phyloP scores from a whole-genome alignment of 2,797 vertebrate genomes.

The Valencia hispanica region DNA sequence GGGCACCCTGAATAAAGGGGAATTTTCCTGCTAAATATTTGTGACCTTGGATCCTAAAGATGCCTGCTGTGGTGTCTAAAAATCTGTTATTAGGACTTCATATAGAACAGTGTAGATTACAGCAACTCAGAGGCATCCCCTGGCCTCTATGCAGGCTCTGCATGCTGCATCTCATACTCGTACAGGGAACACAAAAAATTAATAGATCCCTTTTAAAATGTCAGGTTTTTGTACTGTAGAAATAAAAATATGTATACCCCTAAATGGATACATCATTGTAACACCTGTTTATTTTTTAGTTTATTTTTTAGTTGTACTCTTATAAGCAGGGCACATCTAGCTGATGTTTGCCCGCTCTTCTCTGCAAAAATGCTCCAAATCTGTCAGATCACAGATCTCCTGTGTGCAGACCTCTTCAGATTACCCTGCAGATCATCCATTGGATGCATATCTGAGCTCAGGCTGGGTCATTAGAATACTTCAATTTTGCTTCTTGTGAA shows the following conservation, averaged over 20 bases:
- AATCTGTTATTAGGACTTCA: not conserved
- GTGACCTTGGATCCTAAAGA: not conserved
- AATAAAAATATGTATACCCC: not conserved
- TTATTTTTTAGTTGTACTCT: too few species aligned
- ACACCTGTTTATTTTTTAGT: not conserved
- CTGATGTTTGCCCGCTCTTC: not conserved
- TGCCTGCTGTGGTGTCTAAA: not conserved
- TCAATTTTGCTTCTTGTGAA: too few species aligned
- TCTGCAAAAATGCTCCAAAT: not conserved
- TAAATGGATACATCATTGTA: not conserved
- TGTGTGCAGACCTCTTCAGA: too few species aligned
- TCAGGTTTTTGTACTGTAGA: not conserved
- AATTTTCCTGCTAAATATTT: conserved; percentile 12
- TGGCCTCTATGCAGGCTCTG: not conserved
- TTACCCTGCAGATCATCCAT: not conserved
- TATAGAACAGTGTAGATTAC: not conserved
- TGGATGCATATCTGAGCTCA: not conserved
- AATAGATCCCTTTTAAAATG: not conserved
- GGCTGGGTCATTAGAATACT: too few species aligned
- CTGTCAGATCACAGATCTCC: not conserved
- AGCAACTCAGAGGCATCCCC: not conserved
- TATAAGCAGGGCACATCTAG: too few species aligned
- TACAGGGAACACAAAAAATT: not conserved
- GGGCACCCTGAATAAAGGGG: conserved; percentile 33
- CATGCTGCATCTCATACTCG: not conserved